Evolutionary conservation across 2,797 vertebrate genomes (phyloP).

Genomic region (Propithecus deckenii): DNA sequence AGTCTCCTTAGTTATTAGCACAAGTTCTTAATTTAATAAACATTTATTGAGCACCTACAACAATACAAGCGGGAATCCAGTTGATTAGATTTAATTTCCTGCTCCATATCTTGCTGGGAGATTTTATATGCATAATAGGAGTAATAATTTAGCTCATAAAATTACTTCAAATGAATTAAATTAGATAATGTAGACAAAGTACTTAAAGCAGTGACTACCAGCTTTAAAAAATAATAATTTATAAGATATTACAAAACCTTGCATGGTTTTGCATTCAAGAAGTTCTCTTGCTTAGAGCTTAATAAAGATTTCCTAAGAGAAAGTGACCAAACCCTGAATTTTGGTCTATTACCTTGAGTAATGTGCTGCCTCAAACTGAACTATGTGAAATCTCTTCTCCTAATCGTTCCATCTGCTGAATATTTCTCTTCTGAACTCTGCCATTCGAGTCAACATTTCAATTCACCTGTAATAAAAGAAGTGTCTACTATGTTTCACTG

Average conservation of each 20-base stretch:
- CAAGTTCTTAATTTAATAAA: conserved; percentile 19
- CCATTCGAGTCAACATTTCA: not conserved
- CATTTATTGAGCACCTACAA: not conserved
- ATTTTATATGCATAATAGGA: not conserved
- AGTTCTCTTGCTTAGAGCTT: not conserved
- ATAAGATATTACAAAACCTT: not conserved
- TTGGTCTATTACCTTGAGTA: not conserved
- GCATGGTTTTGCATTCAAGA: not conserved
- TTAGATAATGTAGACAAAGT: not conserved
- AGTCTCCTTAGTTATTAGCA: not conserved
- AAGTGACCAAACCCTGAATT: not conserved
- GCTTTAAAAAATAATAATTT: not conserved
- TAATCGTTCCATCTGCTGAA: not conserved
- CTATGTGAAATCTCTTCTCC: not conserved
- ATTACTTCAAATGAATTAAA: not conserved
- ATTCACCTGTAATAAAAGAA: not conserved
- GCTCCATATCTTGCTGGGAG: not conserved
- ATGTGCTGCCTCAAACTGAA: not conserved
- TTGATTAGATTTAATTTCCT: conserved; percentile 6
- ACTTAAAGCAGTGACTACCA: not conserved
- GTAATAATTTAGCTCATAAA: conserved; percentile 20
- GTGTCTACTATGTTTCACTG: not conserved
- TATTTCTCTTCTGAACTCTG: not conserved
- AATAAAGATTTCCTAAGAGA: not conserved
- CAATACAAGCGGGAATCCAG: not conserved